Conservation (phyloP, 1,140 invertebrate genomes). For the Batillaria attramentaria region DNA sequence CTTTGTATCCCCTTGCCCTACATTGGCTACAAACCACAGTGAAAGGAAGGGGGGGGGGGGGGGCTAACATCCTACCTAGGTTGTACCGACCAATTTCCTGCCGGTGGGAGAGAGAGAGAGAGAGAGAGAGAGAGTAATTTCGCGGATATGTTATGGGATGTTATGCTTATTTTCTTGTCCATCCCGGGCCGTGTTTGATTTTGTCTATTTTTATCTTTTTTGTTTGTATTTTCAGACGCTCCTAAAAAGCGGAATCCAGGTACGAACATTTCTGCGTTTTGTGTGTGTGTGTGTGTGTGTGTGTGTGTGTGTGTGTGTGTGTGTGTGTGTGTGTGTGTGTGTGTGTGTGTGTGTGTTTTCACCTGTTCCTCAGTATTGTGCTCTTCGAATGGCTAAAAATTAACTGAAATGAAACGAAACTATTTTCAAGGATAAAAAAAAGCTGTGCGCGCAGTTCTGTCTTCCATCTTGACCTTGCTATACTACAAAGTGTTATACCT, state of each 20-base stretch:
- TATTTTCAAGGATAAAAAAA: too few species aligned
- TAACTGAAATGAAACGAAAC: too few species aligned
- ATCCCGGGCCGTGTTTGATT: neutral
- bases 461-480: too few species aligned
- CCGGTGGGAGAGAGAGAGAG: neutral
- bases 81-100: too few species aligned
- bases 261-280: neutral
- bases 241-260: neutral
- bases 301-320: neutral
- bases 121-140: conserved; percentile 2
- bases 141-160: neutral
- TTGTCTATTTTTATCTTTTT: neutral
- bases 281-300: neutral
- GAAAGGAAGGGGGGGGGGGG: too few species aligned
- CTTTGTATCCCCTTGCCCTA: too few species aligned
- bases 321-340: conserved; percentile 4
- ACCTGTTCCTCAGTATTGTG: neutral
- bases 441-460: too few species aligned
- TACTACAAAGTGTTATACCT: too few species aligned
- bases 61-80: too few species aligned
- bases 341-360: conserved; percentile 1
- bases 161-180: neutral
- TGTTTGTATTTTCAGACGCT: neutral
- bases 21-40: too few species aligned
- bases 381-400: too few species aligned